A percentile compares a stretch with the other conserved stretches of the same genome.
These are phyloP conservation scores for Cliona cf. orientalis DNA, from an alignment of 37 sponge, comb jelly and placozoan genomes.

Conservation along the genomic window DNA sequence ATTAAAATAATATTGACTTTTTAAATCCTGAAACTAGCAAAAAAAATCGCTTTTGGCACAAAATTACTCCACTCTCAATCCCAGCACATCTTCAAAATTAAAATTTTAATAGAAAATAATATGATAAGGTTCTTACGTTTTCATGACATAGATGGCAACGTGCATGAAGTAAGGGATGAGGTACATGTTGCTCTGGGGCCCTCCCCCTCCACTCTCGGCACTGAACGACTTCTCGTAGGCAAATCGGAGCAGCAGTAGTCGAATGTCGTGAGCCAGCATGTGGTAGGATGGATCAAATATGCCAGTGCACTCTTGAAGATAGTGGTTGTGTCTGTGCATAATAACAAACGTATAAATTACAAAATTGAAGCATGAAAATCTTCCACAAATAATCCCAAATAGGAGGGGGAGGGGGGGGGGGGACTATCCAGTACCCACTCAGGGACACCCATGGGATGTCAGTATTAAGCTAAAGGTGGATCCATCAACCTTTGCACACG, in stretches of 20 bases:
- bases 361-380: too few relatives aligned
- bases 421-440: background rate
- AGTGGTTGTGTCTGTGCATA: constrained; percentile 62
- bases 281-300: constrained; percentile 74
- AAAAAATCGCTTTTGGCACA: too few relatives aligned
- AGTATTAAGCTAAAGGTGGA: too few relatives aligned
- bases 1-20: too few relatives aligned
- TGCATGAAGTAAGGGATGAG: constrained; percentile 84
- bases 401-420: background rate
- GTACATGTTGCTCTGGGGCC: constrained; percentile 88
- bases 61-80: too few relatives aligned
- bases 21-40: background rate
- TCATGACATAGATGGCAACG: constrained; percentile 75
- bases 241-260: constrained; percentile 80
- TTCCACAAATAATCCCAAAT: too few relatives aligned
- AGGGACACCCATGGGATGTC: too few relatives aligned
- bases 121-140: constrained; percentile 56
- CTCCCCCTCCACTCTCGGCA: constrained; percentile 93
- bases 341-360: too few relatives aligned
- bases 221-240: constrained; percentile 91
- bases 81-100: background rate
- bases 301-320: constrained; percentile 79
- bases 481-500: too few relatives aligned
- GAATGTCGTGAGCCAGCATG: constrained; percentile 73
- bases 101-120: background rate